These are phyloP conservation scores for Amia ocellicauda DNA, from an alignment of 2,113 vertebrate genomes.

Conservation along the genomic window DNA sequence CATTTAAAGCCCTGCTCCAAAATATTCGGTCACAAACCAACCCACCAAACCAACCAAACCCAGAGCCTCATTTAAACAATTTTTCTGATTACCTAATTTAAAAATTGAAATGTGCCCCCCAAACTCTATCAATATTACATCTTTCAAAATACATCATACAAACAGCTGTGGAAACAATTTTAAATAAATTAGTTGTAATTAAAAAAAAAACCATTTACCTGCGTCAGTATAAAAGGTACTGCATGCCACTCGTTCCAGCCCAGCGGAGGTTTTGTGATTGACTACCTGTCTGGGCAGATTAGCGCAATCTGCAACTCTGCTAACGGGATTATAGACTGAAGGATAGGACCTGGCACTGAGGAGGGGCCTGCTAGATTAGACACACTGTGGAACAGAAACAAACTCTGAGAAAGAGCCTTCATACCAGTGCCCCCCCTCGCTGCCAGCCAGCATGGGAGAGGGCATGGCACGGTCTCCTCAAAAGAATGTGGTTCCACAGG, in stretches of 20 bases:
- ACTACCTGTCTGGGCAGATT: slow-evolving; percentile 37
- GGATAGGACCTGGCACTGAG: not conserved
- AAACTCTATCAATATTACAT: not conserved
- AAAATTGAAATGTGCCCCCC: not conserved
- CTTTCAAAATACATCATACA: slow-evolving; percentile 26
- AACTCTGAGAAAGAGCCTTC: not conserved
- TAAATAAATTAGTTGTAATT: no score
- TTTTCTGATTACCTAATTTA: not conserved
- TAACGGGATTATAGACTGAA: slow-evolving; percentile 36
- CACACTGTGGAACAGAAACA: not conserved
- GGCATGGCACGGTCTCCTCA: not conserved
- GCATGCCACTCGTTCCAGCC: slow-evolving; percentile 4
- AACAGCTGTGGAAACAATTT: no score
- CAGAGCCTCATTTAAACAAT: no score
- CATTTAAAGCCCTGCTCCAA: no score
- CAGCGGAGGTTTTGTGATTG: slow-evolving; percentile 16
- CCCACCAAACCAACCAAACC: no score
- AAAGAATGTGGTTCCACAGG: no score
- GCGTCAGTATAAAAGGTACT: not conserved
- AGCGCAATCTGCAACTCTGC: slow-evolving; percentile 10
- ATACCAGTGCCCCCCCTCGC: not conserved
- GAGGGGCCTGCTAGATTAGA: not conserved
- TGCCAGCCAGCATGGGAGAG: not conserved
- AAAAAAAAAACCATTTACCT: not conserved
- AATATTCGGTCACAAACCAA: no score